A percentile compares a stretch with the other conserved stretches of the same genome.
phyloP scores from a whole-genome alignment of 2,888 invertebrate species.

The Adela reaumurella region DNA sequence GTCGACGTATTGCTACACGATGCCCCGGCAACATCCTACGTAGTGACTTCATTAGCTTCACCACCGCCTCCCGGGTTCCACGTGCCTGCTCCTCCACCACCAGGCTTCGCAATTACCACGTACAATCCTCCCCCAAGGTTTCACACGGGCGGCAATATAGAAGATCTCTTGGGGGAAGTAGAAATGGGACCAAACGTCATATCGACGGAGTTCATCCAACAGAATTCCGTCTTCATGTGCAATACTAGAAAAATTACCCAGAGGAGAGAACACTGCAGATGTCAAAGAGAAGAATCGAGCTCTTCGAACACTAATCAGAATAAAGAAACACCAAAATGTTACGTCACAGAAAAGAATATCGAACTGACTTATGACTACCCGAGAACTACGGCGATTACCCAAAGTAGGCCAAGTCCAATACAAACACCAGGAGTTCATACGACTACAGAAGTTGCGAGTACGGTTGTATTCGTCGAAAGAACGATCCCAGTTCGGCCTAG shows the following conservation, averaged over 20 bases:
- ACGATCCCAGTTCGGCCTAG: constrained; percentile 43
- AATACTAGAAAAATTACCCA: constrained; percentile 42
- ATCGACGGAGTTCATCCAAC: constrained; percentile 44
- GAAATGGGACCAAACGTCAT: constrained; percentile 43
- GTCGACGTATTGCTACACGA: constrained; percentile 47
- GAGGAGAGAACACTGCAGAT: constrained; percentile 33
- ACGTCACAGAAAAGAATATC: constrained; percentile 50
- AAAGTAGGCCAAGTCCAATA: constrained; percentile 27
- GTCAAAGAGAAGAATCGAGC: constrained; percentile 18
- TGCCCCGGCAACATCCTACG: constrained; percentile 36
- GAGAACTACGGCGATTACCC: constrained; percentile 32
- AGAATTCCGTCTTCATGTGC: constrained; percentile 50
- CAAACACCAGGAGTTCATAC: constrained; percentile 29
- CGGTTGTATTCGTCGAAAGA: constrained; percentile 48
- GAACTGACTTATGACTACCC: constrained; percentile 51
- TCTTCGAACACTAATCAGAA: neutral
- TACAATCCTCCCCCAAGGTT: constrained; percentile 35
- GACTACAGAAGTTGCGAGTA: constrained; percentile 50
- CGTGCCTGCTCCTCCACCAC: constrained; percentile 25
- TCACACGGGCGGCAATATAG: constrained; percentile 62
- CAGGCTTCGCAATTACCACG: constrained; percentile 40
- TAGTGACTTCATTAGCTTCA: constrained; percentile 42
- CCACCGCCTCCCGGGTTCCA: constrained; percentile 31
- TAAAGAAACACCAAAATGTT: constrained; percentile 25
- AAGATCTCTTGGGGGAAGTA: constrained; percentile 65